Percentiles rank a stretch among this genome's conserved stretches.
Evolutionary conservation across 2,797 vertebrate genomes (phyloP).

Genomic region (Oreortyx pictus): DNA sequence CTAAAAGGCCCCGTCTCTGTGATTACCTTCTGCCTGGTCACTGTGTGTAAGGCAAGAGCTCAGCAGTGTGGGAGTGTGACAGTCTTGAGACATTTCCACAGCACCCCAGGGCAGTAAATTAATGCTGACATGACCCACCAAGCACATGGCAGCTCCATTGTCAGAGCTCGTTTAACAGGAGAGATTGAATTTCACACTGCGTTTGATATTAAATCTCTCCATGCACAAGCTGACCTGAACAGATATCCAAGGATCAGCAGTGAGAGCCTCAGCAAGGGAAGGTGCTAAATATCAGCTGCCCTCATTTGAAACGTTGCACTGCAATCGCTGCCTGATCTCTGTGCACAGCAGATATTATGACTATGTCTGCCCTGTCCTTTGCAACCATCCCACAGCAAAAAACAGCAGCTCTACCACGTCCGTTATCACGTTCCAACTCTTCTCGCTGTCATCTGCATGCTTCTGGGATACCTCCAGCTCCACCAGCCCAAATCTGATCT

Average conservation of each 20-base stretch:
- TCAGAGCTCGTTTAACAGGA: constrained; percentile 66
- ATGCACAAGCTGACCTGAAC: constrained; percentile 52
- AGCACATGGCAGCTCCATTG: constrained; percentile 73
- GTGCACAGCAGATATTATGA: neutral
- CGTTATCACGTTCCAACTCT: neutral
- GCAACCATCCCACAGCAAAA: neutral
- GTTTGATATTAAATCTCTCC: constrained; percentile 68
- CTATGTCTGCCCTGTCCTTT: neutral
- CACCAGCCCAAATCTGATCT: neutral
- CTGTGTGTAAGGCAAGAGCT: constrained; percentile 53
- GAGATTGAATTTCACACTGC: constrained; percentile 72
- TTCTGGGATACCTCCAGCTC: neutral
- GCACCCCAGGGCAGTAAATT: constrained; percentile 70
- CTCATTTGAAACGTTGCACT: neutral
- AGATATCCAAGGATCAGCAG: constrained; percentile 17
- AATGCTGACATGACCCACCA: constrained; percentile 70
- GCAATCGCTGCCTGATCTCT: neutral
- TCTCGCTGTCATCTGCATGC: neutral
- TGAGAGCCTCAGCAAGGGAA: neutral
- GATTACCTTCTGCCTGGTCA: constrained; percentile 49
- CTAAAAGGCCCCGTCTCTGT: constrained; percentile 14
- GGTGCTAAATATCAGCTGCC: constrained; percentile 22
- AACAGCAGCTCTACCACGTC: neutral
- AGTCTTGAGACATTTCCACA: constrained; percentile 64
- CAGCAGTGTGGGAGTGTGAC: constrained; percentile 55